These are phyloP conservation scores for Canis aureus DNA, from an alignment of 2,113 vertebrate species.

Conservation along the genomic window DNA sequence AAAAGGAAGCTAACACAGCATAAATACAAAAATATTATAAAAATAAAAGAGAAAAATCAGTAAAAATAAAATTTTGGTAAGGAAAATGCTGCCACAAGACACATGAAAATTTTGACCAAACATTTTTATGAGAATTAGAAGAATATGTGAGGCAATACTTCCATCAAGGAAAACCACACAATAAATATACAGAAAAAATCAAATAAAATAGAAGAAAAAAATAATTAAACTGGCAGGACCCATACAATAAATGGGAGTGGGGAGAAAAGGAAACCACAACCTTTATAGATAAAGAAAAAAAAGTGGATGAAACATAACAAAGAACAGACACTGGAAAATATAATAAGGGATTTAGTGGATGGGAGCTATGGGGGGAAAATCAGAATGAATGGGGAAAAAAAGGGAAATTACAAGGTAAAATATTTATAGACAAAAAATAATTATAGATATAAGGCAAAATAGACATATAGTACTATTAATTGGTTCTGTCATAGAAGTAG, in stretches of 20 bases:
- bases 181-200: neutral
- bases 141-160: neutral
- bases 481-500: neutral
- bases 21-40: neutral
- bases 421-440: neutral
- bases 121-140: neutral
- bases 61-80: neutral
- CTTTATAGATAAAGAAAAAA: neutral
- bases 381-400: neutral
- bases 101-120: neutral
- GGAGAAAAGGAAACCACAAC: neutral
- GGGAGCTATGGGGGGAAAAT: neutral
- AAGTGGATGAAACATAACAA: neutral
- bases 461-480: neutral
- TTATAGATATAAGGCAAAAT: neutral
- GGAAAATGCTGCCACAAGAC: neutral
- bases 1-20: neutral
- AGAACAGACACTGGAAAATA: neutral
- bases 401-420: neutral
- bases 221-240: neutral
- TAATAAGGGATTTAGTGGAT: neutral
- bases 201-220: neutral
- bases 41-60: neutral
- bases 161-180: neutral
- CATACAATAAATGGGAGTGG: neutral